Conservation (phyloP, 2,113 vertebrate species). For the Symphodus melops region DNA sequence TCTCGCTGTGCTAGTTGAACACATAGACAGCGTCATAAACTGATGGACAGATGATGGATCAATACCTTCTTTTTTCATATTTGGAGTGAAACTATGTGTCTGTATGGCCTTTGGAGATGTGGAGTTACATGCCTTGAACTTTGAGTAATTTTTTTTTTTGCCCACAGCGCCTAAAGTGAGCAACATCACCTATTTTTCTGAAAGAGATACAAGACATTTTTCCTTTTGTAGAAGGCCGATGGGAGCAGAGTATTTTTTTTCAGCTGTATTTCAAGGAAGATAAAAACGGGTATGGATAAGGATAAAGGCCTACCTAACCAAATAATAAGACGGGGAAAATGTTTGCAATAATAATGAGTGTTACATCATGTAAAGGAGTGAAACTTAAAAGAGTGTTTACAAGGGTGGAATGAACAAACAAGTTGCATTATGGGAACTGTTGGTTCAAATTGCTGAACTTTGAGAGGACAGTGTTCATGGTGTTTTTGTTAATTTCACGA, state of each 20-base stretch:
- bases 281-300: background rate
- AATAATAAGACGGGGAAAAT: background rate
- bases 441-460: background rate
- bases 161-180: background rate
- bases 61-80: background rate
- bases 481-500: background rate
- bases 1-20: background rate
- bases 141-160: background rate
- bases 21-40: background rate
- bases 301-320: too few species aligned
- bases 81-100: background rate
- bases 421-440: background rate
- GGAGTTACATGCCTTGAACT: conserved; percentile 2
- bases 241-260: background rate
- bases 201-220: background rate
- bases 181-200: background rate
- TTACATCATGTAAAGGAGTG: background rate
- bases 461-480: background rate
- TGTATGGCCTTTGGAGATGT: conserved; percentile 7
- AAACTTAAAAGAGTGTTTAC: background rate
- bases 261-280: background rate
- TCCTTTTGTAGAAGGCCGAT: background rate
- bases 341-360: background rate
- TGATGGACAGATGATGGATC: background rate
- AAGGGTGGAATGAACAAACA: background rate